A percentile compares a stretch with the other conserved stretches of the same genome.
These are phyloP conservation scores for Stigmatopora nigra DNA, from an alignment of 2,113 vertebrate species.

Conservation along the genomic window DNA sequence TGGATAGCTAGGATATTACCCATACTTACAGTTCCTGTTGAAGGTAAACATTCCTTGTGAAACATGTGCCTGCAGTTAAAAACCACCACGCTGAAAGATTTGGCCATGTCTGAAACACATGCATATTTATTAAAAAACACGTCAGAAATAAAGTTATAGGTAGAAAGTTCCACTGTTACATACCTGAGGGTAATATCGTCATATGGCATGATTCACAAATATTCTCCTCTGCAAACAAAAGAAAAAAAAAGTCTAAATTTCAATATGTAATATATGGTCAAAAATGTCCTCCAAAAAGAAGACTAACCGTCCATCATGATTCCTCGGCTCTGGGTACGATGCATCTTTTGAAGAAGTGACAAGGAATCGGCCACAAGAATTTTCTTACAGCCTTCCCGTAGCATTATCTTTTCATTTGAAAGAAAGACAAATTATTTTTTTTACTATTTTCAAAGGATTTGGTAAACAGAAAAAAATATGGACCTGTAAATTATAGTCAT, in stretches of 20 bases:
- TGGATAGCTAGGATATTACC: background rate
- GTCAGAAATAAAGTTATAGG: background rate
- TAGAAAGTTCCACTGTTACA: conserved; percentile 7
- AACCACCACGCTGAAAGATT: conserved; percentile 81
- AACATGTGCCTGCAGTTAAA: conserved; percentile 99
- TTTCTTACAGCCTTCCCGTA: conserved; percentile 97
- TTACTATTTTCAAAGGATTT: background rate
- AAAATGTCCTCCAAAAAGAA: background rate
- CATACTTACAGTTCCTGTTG: conserved; percentile 77
- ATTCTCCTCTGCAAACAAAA: conserved; percentile 81
- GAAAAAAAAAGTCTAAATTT: background rate
- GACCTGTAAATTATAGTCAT: conserved; percentile 98
- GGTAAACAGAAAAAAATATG: background rate
- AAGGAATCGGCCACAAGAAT: conserved; percentile 93
- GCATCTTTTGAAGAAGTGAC: conserved; percentile 93
- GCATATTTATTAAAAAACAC: too few species aligned
- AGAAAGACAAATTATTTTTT: background rate
- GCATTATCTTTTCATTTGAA: conserved; percentile 74
- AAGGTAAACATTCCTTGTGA: conserved; percentile 91
- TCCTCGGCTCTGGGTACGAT: conserved; percentile 89
- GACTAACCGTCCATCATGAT: conserved; percentile 83
- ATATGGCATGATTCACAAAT: conserved; percentile 91
- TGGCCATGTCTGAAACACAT: conserved; percentile 78
- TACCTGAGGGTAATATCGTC: conserved; percentile 88
- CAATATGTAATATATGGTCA: conserved; percentile 10